Evolutionary conservation across 2,113 vertebrate genomes (phyloP).

Genomic region (Lycaon pictus): DNA sequence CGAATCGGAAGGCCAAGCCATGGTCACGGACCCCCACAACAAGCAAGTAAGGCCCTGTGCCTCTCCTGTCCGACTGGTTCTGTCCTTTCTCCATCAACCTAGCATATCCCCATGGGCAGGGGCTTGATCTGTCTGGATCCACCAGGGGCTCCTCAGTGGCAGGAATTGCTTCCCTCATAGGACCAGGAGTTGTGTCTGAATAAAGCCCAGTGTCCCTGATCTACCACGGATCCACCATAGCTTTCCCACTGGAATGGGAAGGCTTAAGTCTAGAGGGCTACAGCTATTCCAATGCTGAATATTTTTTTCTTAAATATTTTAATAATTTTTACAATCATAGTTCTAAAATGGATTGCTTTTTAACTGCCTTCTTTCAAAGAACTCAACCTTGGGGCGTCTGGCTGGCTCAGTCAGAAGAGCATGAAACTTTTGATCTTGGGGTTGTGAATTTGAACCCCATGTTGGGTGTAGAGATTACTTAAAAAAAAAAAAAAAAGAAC

Average conservation of each 20-base stretch:
- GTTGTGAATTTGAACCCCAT: background rate
- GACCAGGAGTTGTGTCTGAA: background rate
- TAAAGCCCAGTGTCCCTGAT: background rate
- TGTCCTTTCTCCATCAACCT: background rate
- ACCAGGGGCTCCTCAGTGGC: background rate
- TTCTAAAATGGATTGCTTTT: conserved; percentile 15
- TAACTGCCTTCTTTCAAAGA: conserved; percentile 17
- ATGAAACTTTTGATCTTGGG: background rate
- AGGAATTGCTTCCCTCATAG: background rate
- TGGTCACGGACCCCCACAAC: background rate
- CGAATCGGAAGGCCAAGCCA: background rate
- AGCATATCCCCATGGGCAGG: background rate
- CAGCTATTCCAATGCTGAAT: background rate
- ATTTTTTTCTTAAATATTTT: background rate
- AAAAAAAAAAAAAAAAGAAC: background rate
- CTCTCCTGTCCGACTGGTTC: background rate
- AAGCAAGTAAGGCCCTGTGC: background rate
- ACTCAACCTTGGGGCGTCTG: background rate
- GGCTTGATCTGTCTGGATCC: background rate
- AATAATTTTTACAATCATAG: background rate
- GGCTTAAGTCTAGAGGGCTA: background rate
- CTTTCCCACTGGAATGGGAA: background rate
- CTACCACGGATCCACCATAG: background rate
- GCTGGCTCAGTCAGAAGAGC: background rate
- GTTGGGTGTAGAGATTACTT: background rate